Conservation (phyloP, 2,888 invertebrate species). For the Amblyjoppa fuscipennis region DNA sequence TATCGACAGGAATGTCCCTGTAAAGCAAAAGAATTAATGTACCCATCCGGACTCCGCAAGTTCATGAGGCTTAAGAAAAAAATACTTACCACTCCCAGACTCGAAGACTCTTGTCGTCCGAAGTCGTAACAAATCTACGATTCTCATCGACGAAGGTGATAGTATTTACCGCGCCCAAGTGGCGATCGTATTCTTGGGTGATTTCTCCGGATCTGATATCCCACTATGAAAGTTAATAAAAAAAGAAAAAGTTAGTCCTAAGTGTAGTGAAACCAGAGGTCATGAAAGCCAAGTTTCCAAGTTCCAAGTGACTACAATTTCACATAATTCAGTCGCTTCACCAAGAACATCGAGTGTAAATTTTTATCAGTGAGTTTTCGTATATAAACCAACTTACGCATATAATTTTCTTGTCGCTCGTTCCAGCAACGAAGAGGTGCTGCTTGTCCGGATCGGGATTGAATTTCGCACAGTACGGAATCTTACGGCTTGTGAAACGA, state of each 20-base stretch:
- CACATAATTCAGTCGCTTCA: background rate
- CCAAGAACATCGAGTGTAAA: background rate
- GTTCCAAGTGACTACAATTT: background rate
- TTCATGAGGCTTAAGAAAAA: background rate
- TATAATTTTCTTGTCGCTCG: conserved; percentile 99
- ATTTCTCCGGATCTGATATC: conserved; percentile 97
- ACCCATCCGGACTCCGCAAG: background rate
- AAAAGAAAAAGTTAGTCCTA: conserved; percentile 24
- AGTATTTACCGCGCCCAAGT: conserved; percentile 99
- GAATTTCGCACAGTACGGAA: conserved; percentile 99
- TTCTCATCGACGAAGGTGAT: conserved; percentile 99
- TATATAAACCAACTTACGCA: conserved; percentile 90
- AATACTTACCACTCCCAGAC: conserved; percentile 97
- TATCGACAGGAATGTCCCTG: conserved; percentile 97
- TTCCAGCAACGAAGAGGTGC: conserved; percentile 98
- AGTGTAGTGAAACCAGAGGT: background rate
- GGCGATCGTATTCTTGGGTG: conserved; percentile 99
- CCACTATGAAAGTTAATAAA: conserved; percentile 89
- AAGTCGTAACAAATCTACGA: conserved; percentile 98
- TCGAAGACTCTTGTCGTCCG: conserved; percentile 99
- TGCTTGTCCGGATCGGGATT: conserved; percentile 99
- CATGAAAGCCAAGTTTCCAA: too few relatives aligned
- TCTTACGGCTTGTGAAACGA: conserved; percentile 97
- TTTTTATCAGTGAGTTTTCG: background rate
- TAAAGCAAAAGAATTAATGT: conserved; percentile 55